These are phyloP conservation scores for Chelonia mydas DNA, from an alignment of 2,797 vertebrate genomes.

Conservation along the genomic window DNA sequence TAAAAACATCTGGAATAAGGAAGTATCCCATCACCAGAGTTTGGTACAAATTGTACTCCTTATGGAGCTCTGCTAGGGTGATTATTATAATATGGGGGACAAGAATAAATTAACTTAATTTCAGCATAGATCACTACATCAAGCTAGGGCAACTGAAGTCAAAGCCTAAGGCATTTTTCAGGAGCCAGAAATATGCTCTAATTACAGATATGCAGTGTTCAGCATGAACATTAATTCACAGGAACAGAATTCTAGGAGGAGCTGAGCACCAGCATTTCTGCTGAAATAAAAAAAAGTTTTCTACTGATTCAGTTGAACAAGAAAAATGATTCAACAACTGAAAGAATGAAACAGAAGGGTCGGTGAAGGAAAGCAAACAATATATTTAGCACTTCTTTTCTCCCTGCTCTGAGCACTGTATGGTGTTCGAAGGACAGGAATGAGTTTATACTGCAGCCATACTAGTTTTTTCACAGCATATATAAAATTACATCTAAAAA, in stretches of 20 bases:
- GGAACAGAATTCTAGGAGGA: not conserved
- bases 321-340: not conserved
- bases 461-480: not conserved
- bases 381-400: not conserved
- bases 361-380: not conserved
- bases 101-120: not conserved
- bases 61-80: not conserved
- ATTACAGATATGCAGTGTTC: not conserved
- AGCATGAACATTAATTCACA: not conserved
- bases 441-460: not conserved
- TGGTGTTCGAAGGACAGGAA: not conserved
- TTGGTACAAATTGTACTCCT: not conserved
- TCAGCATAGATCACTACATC: not conserved
- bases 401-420: not conserved
- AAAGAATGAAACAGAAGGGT: not conserved
- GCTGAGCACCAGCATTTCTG: not conserved
- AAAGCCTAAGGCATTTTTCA: not conserved
- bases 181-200: not conserved
- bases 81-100: not conserved
- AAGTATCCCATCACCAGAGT: too few species aligned
- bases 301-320: not conserved
- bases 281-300: not conserved
- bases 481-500: not conserved
- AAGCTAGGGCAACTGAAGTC: not conserved
- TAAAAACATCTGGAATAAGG: too few species aligned